A percentile compares a stretch with the other conserved stretches of the same genome.
phyloP scores from a whole-genome alignment of 2,113 vertebrate genomes.

The Eurypyga helias region DNA sequence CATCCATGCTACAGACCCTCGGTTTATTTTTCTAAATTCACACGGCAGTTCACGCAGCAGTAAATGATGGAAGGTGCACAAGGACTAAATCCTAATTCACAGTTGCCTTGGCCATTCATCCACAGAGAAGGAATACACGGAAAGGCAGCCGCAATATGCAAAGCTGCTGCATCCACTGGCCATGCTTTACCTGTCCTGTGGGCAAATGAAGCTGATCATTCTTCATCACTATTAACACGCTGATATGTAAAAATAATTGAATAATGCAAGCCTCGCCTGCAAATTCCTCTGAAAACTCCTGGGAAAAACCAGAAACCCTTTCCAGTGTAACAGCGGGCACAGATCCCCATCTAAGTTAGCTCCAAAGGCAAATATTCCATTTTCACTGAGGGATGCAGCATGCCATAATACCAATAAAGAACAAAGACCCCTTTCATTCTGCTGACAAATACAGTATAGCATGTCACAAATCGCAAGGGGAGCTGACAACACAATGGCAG shows the following conservation, averaged over 20 bases:
- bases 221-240: not conserved
- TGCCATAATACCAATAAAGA: not conserved
- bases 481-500: conserved; percentile 28
- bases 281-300: not conserved
- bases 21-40: not conserved
- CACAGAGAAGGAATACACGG: not conserved
- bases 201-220: not conserved
- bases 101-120: not conserved
- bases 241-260: not conserved
- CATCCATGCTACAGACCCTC: no score
- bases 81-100: not conserved
- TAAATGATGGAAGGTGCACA: not conserved
- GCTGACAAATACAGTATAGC: conserved; percentile 63
- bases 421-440: conserved; percentile 63
- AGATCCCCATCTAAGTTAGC: conserved; percentile 3
- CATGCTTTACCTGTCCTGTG: not conserved
- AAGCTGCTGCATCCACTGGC: not conserved
- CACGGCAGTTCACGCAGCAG: not conserved
- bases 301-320: not conserved
- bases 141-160: not conserved
- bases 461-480: conserved; percentile 57
- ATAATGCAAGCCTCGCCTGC: not conserved
- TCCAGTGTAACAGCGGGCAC: not conserved
- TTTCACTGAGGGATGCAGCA: not conserved
- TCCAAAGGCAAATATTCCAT: conserved; percentile 28